Percentiles rank a stretch among this genome's conserved stretches.
phyloP scores from a whole-genome alignment of 2,797 vertebrate genomes.

The Acanthurus lineatus region DNA sequence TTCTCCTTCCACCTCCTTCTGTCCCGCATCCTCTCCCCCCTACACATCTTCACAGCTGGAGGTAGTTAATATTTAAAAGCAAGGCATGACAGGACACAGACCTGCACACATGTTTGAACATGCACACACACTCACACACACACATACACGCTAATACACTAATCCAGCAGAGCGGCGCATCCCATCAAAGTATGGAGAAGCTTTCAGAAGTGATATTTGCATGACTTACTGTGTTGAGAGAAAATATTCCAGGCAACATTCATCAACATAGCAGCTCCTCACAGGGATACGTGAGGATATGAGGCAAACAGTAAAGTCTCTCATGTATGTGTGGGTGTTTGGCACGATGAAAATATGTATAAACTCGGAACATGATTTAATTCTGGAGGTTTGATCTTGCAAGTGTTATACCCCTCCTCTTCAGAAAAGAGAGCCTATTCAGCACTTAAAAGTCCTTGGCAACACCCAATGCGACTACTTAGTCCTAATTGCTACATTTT shows the following conservation, averaged over 20 bases:
- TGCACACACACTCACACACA: conserved; percentile 20
- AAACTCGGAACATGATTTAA: conserved; percentile 52
- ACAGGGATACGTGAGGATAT: conserved; percentile 8
- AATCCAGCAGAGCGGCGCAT: conserved; percentile 29
- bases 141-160: conserved; percentile 23
- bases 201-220: conserved; percentile 35
- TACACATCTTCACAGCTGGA: conserved; percentile 87
- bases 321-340: conserved; percentile 47
- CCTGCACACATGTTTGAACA: conserved; percentile 69
- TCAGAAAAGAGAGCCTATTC: conserved; percentile 53
- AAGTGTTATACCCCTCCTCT: conserved; percentile 30
- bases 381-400: conserved; percentile 54
- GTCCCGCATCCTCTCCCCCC: conserved; percentile 67
- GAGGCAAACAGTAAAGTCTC: conserved; percentile 37
- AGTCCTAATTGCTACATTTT: conserved; percentile 71
- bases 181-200: conserved; percentile 49
- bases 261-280: conserved; percentile 25
- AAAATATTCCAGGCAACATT: conserved; percentile 24
- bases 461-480: conserved; percentile 59
- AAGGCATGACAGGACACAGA: conserved; percentile 80
- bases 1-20: conserved; percentile 62
- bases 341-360: conserved; percentile 28
- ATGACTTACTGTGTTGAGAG: conserved; percentile 29
- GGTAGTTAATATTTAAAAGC: conserved; percentile 87
- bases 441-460: conserved; percentile 59